Percentiles rank a stretch among this genome's conserved stretches.
These are phyloP conservation scores for Rhopalosiphum maidis DNA, from an alignment of 1,140 invertebrate genomes.

Conservation along the genomic window DNA sequence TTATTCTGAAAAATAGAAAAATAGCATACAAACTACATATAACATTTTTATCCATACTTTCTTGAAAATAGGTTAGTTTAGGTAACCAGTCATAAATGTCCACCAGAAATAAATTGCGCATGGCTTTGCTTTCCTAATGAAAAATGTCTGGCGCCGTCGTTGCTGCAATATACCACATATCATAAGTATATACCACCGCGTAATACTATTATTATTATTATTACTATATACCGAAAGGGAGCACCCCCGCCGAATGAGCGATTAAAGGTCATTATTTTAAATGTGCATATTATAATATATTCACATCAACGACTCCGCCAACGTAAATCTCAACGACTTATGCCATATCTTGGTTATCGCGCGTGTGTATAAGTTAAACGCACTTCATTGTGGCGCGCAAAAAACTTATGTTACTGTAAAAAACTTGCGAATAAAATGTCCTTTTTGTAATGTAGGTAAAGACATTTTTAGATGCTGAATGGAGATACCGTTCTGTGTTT, in stretches of 20 bases:
- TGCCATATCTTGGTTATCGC: not conserved
- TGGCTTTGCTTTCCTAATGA: too few relatives aligned
- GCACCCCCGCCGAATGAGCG: not conserved
- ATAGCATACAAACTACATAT: too few relatives aligned
- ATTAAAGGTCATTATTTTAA: not conserved
- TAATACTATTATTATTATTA: not conserved
- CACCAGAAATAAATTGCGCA: too few relatives aligned
- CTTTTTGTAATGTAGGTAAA: too few relatives aligned
- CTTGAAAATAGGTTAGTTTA: too few relatives aligned
- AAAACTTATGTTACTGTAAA: not conserved
- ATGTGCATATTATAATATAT: not conserved
- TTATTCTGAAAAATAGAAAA: too few relatives aligned
- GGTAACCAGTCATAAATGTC: too few relatives aligned
- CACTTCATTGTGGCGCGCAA: not conserved
- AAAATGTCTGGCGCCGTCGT: too few relatives aligned
- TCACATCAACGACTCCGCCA: not conserved
- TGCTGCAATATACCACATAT: not conserved
- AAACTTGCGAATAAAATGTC: too few relatives aligned
- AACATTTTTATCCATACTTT: too few relatives aligned
- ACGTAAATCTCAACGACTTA: not conserved
- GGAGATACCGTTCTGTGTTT: too few relatives aligned
- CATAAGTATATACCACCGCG: not conserved
- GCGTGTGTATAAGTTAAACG: not conserved
- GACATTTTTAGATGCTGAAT: too few relatives aligned
- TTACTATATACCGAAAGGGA: not conserved